Evolutionary conservation across 1,140 invertebrate genomes (phyloP), one percentile per base, ranked within the genome.

Genomic region (Trialeurodes vaporariorum): DNA sequence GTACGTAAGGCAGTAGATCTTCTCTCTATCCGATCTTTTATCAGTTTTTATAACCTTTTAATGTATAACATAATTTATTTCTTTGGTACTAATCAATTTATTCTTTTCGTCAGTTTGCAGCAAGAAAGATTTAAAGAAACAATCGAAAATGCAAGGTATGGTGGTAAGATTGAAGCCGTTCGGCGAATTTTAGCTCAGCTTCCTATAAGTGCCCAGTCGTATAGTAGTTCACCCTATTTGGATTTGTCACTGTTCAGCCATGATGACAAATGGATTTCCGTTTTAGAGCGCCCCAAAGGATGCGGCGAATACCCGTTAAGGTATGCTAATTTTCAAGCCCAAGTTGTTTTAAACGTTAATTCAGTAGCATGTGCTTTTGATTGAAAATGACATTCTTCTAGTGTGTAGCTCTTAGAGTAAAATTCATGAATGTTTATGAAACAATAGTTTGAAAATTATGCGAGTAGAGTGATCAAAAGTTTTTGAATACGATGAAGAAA

Each of bases 191-290:
- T 98, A 70, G 91, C 92, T 27, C 93, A 95, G 78, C 81, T 98
- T 66, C 96, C 96, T 0, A 94, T 98, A 63, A 95, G 92, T 79
- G 91, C 94, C 5, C 95, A 98, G 78, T 95, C 92, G 0, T 97
- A 92, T 73, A 94, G 90, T 68, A 87, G 87, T 70, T 94, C 93
- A 59, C 96, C 95, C 0, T 98, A 98, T 78, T 81, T 98, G 21
- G 94, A 98, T 78, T 81, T 94, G 64, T 88, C 91, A 0, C 81
- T 98, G 2, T 98, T 98, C 77, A 94, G 88, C 75, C 98, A 98
- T 76, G 94, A 98, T 77, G 94, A 98, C 76, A 95, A 96, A 77
- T 94, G 92, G 87, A 90, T 98, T 0, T 96, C 94, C 1, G 88
- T 93, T 61, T 89, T 97, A 87, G 95, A 98, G 79, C 83, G 94